Evolutionary conservation across 2,888 invertebrate genomes (phyloP).

Genomic region (Eilema griseolum): DNA sequence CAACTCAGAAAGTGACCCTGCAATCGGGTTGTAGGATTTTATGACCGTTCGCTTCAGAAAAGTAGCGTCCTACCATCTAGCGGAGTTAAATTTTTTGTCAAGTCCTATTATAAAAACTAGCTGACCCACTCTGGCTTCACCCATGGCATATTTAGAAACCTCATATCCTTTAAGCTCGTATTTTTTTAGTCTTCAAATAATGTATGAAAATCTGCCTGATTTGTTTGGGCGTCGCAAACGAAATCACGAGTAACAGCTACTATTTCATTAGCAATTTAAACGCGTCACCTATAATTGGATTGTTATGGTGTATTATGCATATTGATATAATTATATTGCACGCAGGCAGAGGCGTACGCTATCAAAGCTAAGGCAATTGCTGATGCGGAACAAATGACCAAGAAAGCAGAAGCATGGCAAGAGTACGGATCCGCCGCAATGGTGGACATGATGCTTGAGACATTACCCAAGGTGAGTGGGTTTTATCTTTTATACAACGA

Average conservation of each 20-base stretch:
- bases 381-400: conserved; percentile 98
- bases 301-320: conserved; percentile 26
- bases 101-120: not conserved
- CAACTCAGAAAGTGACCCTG: no score
- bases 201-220: no score
- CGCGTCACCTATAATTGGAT: conserved; percentile 18
- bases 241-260: not conserved
- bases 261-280: conserved; percentile 21
- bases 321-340: conserved; percentile 23
- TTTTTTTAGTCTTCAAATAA: no score
- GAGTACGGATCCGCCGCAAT: conserved; percentile 98
- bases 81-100: no score
- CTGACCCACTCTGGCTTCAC: no score
- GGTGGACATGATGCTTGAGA: conserved; percentile 98
- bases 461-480: conserved; percentile 94
- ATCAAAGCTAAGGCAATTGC: conserved; percentile 98
- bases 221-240: not conserved
- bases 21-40: no score
- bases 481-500: not conserved
- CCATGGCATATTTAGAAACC: no score
- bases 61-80: no score
- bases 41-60: no score
- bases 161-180: no score
- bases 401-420: conserved; percentile 98
- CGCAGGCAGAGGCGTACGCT: conserved; percentile 94